Percentiles rank a stretch among this genome's conserved stretches.
Evolutionary conservation across 2,888 invertebrate genomes (phyloP).

Genomic region (Amaurobius ferox): DNA sequence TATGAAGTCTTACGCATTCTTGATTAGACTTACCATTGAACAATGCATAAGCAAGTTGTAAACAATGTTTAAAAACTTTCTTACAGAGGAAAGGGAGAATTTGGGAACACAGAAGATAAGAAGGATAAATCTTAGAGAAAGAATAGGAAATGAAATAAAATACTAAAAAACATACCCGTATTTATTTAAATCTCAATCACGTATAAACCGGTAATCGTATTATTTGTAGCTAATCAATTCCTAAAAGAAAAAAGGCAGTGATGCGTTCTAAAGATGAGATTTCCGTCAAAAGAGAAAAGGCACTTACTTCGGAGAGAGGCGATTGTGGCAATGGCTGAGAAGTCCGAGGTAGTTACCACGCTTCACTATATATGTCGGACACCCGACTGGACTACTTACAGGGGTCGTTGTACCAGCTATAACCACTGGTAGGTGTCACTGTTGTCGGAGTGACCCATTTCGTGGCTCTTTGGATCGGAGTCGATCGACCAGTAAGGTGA

Average conservation of each 20-base stretch:
- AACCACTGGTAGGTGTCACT: constrained; percentile 64
- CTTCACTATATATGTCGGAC: constrained; percentile 58
- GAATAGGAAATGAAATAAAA: no score
- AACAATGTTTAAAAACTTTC: no score
- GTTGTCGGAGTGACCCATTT: constrained; percentile 65
- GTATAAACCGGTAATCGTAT: no score
- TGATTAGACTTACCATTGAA: no score
- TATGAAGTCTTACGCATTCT: no score
- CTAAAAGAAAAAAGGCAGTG: not conserved
- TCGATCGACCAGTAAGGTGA: constrained; percentile 40
- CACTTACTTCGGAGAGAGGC: constrained; percentile 27
- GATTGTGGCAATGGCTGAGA: constrained; percentile 22
- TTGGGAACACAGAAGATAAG: no score
- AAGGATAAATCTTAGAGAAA: no score
- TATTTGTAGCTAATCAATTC: no score
- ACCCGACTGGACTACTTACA: constrained; percentile 46
- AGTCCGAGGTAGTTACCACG: constrained; percentile 28
- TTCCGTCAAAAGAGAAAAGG: constrained; percentile 18
- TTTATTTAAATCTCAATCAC: no score
- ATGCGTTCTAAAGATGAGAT: not conserved
- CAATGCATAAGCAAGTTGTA: no score
- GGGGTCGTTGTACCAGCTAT: constrained; percentile 64
- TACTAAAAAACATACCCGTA: no score
- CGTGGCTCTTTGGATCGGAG: constrained; percentile 34
- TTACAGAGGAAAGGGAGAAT: no score